A percentile compares a stretch with the other conserved stretches of the same genome.
These are phyloP conservation scores for Pteronotus mesoamericanus DNA, from an alignment of 2,797 vertebrate genomes.

Conservation along the genomic window DNA sequence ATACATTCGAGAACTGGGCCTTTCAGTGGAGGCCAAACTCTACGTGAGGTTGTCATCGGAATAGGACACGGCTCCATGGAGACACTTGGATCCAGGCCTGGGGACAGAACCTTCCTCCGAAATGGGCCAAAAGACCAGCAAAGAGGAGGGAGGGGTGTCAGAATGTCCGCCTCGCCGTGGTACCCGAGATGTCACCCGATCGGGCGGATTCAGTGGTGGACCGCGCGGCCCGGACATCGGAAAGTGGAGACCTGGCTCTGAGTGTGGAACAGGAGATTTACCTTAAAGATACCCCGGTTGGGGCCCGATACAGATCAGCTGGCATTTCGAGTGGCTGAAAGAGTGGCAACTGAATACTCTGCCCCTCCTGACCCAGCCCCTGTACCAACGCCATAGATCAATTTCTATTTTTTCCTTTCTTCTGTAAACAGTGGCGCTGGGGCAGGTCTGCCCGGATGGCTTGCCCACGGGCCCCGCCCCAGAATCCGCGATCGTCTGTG, in stretches of 20 bases:
- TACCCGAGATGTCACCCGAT: slow-evolving; percentile 71
- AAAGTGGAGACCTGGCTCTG: slow-evolving; percentile 76
- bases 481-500: slow-evolving; percentile 17
- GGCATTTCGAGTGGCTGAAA: slow-evolving; percentile 65
- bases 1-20: not conserved
- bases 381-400: not conserved
- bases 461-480: slow-evolving; percentile 13
- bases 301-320: slow-evolving; percentile 63
- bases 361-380: slow-evolving; percentile 65
- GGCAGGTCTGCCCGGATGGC: slow-evolving; percentile 34
- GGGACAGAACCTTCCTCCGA: not conserved
- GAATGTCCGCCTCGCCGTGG: slow-evolving; percentile 24
- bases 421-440: slow-evolving; percentile 60
- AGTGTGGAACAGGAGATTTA: slow-evolving; percentile 78
- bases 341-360: slow-evolving; percentile 61
- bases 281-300: slow-evolving; percentile 69
- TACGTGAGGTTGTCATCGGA: not conserved
- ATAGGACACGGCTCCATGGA: not conserved
- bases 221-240: slow-evolving; percentile 68
- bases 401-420: slow-evolving; percentile 68
- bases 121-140: not conserved
- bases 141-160: slow-evolving; percentile 28
- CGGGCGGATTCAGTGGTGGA: slow-evolving; percentile 50
- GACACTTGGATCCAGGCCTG: not conserved
- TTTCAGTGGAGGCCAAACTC: not conserved